Evolutionary conservation across 2,888 invertebrate genomes (phyloP).

Genomic region (Xylophagus ater): DNA sequence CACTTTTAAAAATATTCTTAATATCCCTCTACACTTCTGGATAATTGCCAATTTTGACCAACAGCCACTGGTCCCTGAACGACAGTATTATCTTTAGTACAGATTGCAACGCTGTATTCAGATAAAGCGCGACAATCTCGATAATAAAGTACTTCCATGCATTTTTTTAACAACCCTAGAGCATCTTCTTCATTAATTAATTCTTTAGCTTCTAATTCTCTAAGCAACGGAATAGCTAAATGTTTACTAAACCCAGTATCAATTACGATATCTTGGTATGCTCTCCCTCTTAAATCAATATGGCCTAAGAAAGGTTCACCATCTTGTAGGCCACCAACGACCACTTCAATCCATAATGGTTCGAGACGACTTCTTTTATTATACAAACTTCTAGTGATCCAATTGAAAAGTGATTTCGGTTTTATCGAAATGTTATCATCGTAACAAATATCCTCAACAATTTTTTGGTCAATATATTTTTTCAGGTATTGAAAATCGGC

Average conservation of each 20-base stretch:
- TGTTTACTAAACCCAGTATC: slow-evolving; percentile 87
- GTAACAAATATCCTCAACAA: slow-evolving; percentile 80
- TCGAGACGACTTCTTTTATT: slow-evolving; percentile 84
- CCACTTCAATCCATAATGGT: slow-evolving; percentile 90
- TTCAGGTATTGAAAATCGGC: no score
- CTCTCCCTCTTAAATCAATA: slow-evolving; percentile 89
- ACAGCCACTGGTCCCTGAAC: slow-evolving; percentile 62
- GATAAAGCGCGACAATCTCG: slow-evolving; percentile 80
- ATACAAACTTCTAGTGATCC: slow-evolving; percentile 94
- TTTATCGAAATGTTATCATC: slow-evolving; percentile 82
- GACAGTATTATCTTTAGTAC: slow-evolving; percentile 52
- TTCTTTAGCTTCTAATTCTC: slow-evolving; percentile 60
- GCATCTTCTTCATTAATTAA: slow-evolving; percentile 52
- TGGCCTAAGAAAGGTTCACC: slow-evolving; percentile 75
- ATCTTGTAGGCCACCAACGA: slow-evolving; percentile 83
- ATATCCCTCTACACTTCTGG: slow-evolving; percentile 50
- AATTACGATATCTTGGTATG: slow-evolving; percentile 73
- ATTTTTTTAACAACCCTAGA: no score
- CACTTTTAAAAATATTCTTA: slow-evolving; percentile 17
- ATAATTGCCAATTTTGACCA: slow-evolving; percentile 72
- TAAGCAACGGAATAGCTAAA: slow-evolving; percentile 75
- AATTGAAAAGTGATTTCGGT: slow-evolving; percentile 80
- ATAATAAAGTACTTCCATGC: no score
- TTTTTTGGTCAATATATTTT: slow-evolving; percentile 44
- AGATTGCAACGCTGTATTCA: slow-evolving; percentile 55